phyloP scores from a whole-genome alignment of 1,140 invertebrate genomes.

The Diachasmimorpha longicaudata region DNA sequence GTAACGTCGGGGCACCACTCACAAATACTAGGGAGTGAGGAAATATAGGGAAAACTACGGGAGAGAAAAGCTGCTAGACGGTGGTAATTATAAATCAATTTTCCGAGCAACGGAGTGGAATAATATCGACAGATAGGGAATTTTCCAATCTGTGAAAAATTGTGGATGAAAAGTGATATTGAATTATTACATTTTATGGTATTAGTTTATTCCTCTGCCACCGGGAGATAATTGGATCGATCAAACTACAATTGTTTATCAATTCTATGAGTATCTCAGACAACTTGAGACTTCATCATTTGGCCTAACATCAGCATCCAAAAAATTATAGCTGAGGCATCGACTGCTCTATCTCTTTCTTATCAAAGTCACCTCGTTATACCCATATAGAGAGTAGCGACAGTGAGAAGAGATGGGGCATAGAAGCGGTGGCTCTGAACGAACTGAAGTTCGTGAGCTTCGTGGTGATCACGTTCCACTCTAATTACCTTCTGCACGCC shows the following conservation, averaged over 20 bases:
- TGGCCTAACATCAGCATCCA: no score
- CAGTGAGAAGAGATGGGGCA: not conserved
- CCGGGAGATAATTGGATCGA: no score
- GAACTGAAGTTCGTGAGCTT: constrained; percentile 29
- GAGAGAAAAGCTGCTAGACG: not conserved
- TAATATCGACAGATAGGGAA: not conserved
- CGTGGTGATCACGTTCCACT: constrained; percentile 37
- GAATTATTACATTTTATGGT: not conserved
- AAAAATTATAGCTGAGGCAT: not conserved
- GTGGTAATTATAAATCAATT: constrained; percentile 3
- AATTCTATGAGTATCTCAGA: no score
- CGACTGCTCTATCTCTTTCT: not conserved
- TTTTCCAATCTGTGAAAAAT: not conserved
- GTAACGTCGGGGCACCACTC: not conserved
- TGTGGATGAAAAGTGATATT: not conserved
- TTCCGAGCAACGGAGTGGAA: not conserved
- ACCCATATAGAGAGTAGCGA: not conserved
- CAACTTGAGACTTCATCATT: no score
- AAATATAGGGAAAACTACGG: not conserved
- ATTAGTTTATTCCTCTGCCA: not conserved
- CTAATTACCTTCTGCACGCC: constrained; percentile 38
- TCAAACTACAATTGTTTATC: no score
- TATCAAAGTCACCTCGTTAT: not conserved
- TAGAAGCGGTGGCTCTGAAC: not conserved
- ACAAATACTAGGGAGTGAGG: not conserved